Evolutionary conservation across 2,797 vertebrate species (phyloP).

Genomic region (Pipistrellus pygmaeus): DNA sequence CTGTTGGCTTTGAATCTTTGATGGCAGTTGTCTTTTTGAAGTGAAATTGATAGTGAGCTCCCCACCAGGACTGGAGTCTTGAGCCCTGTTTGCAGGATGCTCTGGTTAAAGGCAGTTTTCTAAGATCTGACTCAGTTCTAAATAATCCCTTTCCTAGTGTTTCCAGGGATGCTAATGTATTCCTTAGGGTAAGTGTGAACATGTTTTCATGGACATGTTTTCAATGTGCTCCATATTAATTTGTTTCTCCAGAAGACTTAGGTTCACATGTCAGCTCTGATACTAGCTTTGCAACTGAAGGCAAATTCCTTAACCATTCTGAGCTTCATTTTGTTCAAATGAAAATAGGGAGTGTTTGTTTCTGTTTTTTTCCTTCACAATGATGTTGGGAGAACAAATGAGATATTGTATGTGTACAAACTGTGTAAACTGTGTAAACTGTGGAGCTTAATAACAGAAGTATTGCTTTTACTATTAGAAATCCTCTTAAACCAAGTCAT

Average conservation of each 20-base stretch:
- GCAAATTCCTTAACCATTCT: not conserved
- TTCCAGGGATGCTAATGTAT: not conserved
- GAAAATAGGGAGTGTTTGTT: not conserved
- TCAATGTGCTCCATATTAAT: not conserved
- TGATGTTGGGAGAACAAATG: not conserved
- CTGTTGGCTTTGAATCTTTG: not conserved
- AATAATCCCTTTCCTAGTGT: not conserved
- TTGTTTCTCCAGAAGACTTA: slow-evolving; percentile 1
- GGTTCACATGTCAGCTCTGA: slow-evolving; percentile 29
- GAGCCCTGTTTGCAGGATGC: not conserved
- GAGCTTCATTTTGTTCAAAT: slow-evolving; percentile 8
- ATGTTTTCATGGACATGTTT: not conserved
- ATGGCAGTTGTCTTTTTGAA: slow-evolving; percentile 7
- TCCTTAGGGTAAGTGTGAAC: not conserved
- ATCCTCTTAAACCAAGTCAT: slow-evolving; percentile 31
- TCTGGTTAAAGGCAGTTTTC: slow-evolving; percentile 9
- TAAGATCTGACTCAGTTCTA: not conserved
- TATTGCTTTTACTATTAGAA: slow-evolving; percentile 1
- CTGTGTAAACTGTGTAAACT: not conserved
- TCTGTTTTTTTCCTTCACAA: not conserved
- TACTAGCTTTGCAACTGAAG: not conserved
- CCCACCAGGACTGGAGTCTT: not conserved
- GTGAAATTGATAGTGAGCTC: not conserved
- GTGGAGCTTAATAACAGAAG: not conserved
- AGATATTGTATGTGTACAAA: not conserved